These are phyloP conservation scores for Kuschelorhynchus macadamiae DNA, from an alignment of 2,888 invertebrate species.

Conservation along the genomic window DNA sequence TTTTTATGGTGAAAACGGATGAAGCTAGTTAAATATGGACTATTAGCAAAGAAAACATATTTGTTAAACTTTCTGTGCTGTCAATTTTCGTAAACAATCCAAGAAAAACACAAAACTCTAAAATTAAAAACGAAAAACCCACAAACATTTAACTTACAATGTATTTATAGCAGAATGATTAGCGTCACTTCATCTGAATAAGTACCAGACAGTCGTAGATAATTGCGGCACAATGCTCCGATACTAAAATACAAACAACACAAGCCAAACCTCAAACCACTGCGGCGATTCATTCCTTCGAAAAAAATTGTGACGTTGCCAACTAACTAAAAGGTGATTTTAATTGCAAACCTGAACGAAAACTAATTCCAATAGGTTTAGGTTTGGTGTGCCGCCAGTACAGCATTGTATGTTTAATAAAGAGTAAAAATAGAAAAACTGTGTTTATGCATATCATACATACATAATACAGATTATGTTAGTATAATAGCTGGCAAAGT, in stretches of 20 bases:
- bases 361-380: conserved; percentile 4
- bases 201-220: neutral
- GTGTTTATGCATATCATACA: conserved; percentile 24
- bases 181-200: conserved; percentile 14
- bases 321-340: conserved; percentile 13
- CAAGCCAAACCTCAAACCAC: neutral
- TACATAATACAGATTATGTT: too few relatives aligned
- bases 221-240: neutral
- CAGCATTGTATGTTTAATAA: conserved; percentile 7
- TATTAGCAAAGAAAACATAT: too few relatives aligned
- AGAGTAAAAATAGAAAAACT: conserved; percentile 39
- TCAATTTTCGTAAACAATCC: too few relatives aligned
- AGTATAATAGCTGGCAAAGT: too few relatives aligned
- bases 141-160: too few relatives aligned
- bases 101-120: too few relatives aligned
- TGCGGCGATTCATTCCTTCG: neutral
- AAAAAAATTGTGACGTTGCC: conserved; percentile 18
- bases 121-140: too few relatives aligned
- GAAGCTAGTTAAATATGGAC: too few relatives aligned
- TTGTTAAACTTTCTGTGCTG: too few relatives aligned
- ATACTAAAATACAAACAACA: conserved; percentile 11
- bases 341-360: conserved; percentile 25
- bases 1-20: too few relatives aligned
- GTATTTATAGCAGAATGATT: too few relatives aligned
- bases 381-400: neutral